A percentile compares a stretch with the other conserved stretches of the same genome.
Conservation (phyloP, 2,888 invertebrate species). For the Caenorhabditis macrosperma region DNA sequence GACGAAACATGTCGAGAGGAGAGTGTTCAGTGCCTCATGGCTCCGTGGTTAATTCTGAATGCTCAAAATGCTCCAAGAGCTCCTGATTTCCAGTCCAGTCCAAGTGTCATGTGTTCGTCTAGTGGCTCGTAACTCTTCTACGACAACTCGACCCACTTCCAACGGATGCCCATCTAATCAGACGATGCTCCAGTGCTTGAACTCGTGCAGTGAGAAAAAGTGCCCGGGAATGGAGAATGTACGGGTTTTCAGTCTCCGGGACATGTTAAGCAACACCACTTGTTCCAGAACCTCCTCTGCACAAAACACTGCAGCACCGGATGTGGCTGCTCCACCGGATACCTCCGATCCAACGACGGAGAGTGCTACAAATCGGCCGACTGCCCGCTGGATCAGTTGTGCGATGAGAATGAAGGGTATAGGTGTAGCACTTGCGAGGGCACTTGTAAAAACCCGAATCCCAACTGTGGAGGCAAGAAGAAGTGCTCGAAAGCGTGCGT, state of each 20-base stretch:
- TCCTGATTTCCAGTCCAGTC: slow-evolving; percentile 22
- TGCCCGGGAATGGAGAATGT: slow-evolving; percentile 32
- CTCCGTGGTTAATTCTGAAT: slow-evolving; percentile 27
- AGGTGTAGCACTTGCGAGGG: slow-evolving; percentile 39
- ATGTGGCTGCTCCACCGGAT: slow-evolving; percentile 30
- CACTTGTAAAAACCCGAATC: slow-evolving; percentile 36
- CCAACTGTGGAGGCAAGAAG: slow-evolving; percentile 19
- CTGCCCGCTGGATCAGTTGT: slow-evolving; percentile 35
- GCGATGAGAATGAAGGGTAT: slow-evolving; percentile 40
- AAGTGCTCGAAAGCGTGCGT: slow-evolving; percentile 16
- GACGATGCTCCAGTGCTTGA: slow-evolving; percentile 24
- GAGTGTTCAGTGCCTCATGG: slow-evolving; percentile 6
- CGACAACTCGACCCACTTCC: too few relatives aligned
- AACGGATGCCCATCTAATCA: slow-evolving; percentile 21
- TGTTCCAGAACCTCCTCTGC: background rate
- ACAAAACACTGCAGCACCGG: slow-evolving; percentile 40
- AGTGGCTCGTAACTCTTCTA: too few relatives aligned
- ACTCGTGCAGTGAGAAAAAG: slow-evolving; percentile 32
- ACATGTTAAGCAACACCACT: background rate
- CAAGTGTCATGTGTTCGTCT: slow-evolving; percentile 9
- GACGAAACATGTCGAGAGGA: slow-evolving; percentile 34
- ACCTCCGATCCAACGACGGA: slow-evolving; percentile 35
- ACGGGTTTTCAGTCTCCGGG: background rate
- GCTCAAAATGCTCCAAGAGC: background rate
- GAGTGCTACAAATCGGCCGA: slow-evolving; percentile 36